A percentile compares a stretch with the other conserved stretches of the same genome.
Evolutionary conservation across 2,797 vertebrate species (phyloP).

Genomic region (Remorina albescens): DNA sequence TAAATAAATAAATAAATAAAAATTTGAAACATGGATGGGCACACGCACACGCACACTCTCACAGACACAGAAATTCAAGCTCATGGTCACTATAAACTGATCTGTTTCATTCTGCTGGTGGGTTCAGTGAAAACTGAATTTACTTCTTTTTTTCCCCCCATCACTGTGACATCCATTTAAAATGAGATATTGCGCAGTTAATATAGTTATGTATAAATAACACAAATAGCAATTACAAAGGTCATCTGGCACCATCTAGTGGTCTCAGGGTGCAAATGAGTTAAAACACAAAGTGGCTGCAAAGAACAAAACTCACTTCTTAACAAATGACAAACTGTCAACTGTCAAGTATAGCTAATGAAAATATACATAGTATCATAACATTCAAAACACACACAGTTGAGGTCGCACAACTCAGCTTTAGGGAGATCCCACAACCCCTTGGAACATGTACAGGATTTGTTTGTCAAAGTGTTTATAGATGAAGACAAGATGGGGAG

Average conservation of each 20-base stretch:
- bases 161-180: background rate
- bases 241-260: conserved; percentile 55
- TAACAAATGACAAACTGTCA: background rate
- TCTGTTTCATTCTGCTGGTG: background rate
- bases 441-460: background rate
- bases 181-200: background rate
- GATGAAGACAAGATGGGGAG: background rate
- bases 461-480: background rate
- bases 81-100: background rate
- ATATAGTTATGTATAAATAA: background rate
- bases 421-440: background rate
- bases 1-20: no score
- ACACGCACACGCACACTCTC: no score
- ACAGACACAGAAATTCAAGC: background rate
- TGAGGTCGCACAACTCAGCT: no score
- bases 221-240: background rate
- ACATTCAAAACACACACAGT: background rate
- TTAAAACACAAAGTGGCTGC: background rate
- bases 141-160: background rate
- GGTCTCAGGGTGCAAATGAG: conserved; percentile 6
- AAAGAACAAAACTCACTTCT: background rate
- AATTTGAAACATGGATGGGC: no score
- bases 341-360: background rate
- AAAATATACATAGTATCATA: background rate
- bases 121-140: background rate